Evolutionary conservation across 2,888 invertebrate genomes (phyloP).

Genomic region (Epirrhoe alternata): DNA sequence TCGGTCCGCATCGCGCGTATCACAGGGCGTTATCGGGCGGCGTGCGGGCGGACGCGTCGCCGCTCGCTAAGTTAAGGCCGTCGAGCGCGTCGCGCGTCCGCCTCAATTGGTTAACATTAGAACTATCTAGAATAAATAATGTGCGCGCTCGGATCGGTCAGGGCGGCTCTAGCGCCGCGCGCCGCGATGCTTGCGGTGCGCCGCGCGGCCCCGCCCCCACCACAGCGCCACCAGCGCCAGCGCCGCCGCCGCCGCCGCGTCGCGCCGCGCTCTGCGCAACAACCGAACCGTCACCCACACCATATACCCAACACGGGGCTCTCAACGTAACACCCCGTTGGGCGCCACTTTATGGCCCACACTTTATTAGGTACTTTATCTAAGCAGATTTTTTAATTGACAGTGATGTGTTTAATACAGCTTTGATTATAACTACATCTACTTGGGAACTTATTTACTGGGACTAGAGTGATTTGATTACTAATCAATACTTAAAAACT

Average conservation of each 20-base stretch:
- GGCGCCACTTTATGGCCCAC: constrained; percentile 15
- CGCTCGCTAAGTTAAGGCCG: constrained; percentile 68
- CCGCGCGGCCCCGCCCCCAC: constrained; percentile 69
- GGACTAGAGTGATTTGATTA: constrained; percentile 19
- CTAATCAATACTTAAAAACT: constrained; percentile 11
- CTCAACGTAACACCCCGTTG: constrained; percentile 15
- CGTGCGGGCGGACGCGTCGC: constrained; percentile 62
- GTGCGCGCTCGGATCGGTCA: constrained; percentile 61
- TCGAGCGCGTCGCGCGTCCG: constrained; percentile 66
- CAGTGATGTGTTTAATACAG: constrained; percentile 8
- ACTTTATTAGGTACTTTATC: constrained; percentile 7
- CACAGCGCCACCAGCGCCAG: constrained; percentile 73
- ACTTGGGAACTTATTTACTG: constrained; percentile 12
- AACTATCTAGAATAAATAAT: constrained; percentile 83
- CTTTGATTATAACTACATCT: neutral
- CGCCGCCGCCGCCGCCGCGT: constrained; percentile 66
- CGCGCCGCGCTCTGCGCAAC: constrained; percentile 63
- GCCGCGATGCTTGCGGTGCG: constrained; percentile 85
- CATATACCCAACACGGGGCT: neutral
- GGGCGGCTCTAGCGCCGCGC: constrained; percentile 84
- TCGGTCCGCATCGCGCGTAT: constrained; percentile 36
- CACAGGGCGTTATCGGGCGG: constrained; percentile 56
- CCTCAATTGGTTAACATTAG: constrained; percentile 81
- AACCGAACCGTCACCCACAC: constrained; percentile 30
- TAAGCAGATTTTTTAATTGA: constrained; percentile 22